Conservation (phyloP, 2,888 invertebrate species). For the Panopea generosa region DNA sequence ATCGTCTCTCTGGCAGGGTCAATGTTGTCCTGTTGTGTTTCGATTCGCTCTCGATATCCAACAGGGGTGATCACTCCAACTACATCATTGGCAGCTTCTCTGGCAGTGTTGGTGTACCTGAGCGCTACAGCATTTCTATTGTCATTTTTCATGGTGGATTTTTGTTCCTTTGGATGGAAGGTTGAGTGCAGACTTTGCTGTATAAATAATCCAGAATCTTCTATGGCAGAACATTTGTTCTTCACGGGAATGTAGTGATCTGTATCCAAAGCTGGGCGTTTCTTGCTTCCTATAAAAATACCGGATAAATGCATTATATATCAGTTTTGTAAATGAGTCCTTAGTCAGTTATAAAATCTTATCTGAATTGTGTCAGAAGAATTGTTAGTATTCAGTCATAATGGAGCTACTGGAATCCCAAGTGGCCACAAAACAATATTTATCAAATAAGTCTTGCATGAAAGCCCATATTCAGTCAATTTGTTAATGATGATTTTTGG, state of each 20-base stretch:
- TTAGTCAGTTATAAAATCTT: too few relatives aligned
- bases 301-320: too few relatives aligned
- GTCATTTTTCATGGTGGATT: not conserved
- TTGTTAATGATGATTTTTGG: too few relatives aligned
- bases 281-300: constrained; percentile 40
- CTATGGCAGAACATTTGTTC: constrained; percentile 45
- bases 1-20: constrained; percentile 28
- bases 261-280: constrained; percentile 32
- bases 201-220: constrained; percentile 38
- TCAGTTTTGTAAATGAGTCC: too few relatives aligned
- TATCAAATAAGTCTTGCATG: too few relatives aligned
- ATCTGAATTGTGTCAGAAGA: too few relatives aligned
- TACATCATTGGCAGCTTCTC: constrained; percentile 9
- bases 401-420: too few relatives aligned
- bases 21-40: constrained; percentile 11
- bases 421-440: too few relatives aligned
- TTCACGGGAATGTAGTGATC: constrained; percentile 34
- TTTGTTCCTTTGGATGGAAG: constrained; percentile 28
- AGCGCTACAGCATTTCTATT: not conserved
- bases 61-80: constrained; percentile 30
- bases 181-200: constrained; percentile 44
- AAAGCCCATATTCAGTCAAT: too few relatives aligned
- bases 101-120: not conserved
- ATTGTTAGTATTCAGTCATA: too few relatives aligned
- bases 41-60: constrained; percentile 25